phyloP scores from a whole-genome alignment of 2,888 invertebrate genomes.

The Ichneumon xanthorius region DNA sequence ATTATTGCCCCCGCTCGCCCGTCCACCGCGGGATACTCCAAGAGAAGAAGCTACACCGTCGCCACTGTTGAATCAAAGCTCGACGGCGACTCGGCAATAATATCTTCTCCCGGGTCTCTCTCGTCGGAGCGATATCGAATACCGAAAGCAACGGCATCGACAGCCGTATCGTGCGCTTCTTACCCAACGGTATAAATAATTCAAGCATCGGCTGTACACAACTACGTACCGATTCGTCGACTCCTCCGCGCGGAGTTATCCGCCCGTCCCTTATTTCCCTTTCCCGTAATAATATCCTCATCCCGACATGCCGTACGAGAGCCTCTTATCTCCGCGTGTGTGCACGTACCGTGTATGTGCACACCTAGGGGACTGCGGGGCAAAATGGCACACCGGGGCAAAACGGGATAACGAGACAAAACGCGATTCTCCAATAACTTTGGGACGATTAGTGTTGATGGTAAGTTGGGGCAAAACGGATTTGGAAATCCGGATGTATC shows the following conservation, averaged over 20 bases:
- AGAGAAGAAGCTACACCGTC: constrained; percentile 22
- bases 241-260: background rate
- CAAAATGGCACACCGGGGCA: no score
- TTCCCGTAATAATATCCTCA: constrained; percentile 60
- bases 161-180: background rate
- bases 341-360: background rate
- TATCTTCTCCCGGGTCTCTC: constrained; percentile 1
- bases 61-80: constrained; percentile 38
- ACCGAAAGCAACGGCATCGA: background rate
- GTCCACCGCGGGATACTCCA: constrained; percentile 10
- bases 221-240: background rate
- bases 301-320: constrained; percentile 64
- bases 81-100: constrained; percentile 34
- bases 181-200: background rate
- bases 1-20: constrained; percentile 10
- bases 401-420: no score
- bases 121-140: background rate
- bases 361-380: no score
- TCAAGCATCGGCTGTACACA: background rate
- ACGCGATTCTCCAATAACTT: no score
- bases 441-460: no score
- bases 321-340: constrained; percentile 44
- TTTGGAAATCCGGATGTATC: no score
- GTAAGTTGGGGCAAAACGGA: no score
- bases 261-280: constrained; percentile 34